Evolutionary conservation across 2,888 invertebrate species (phyloP).

Genomic region (Dicyrtomina minuta): DNA sequence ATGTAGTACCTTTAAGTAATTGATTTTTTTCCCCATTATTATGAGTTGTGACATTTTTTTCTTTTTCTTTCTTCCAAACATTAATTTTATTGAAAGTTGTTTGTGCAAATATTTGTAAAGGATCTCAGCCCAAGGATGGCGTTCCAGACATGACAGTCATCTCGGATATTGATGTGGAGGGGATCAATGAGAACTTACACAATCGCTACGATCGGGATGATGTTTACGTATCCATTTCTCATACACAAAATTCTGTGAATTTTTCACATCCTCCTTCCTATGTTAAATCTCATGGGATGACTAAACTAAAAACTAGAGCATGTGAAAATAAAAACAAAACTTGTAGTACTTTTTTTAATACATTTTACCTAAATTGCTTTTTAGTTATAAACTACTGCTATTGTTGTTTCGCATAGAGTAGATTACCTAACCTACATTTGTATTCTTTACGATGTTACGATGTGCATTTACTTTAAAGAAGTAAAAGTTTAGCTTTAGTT

Average conservation of each 20-base stretch:
- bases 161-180: slow-evolving; percentile 83
- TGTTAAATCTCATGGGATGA: neutral
- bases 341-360: too few species aligned
- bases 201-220: slow-evolving; percentile 78
- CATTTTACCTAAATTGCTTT: too few species aligned
- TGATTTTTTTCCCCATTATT: too few species aligned
- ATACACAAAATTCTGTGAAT: neutral
- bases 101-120: neutral
- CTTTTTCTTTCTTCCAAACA: neutral
- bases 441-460: too few species aligned
- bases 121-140: slow-evolving; percentile 64
- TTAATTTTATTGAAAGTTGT: neutral
- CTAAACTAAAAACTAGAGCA: too few species aligned
- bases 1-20: too few species aligned
- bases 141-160: slow-evolving; percentile 90
- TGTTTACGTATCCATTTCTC: slow-evolving; percentile 71
- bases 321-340: too few species aligned
- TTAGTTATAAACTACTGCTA: too few species aligned
- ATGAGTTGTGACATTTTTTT: neutral
- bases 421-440: too few species aligned
- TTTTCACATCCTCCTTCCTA: neutral
- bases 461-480: too few species aligned
- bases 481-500: too few species aligned
- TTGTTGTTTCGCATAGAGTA: too few species aligned
- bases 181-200: slow-evolving; percentile 83